Base-by-base conservation (phyloP, 2,797 vertebrate species). In the Pantherophis vulpinus region DNA sequence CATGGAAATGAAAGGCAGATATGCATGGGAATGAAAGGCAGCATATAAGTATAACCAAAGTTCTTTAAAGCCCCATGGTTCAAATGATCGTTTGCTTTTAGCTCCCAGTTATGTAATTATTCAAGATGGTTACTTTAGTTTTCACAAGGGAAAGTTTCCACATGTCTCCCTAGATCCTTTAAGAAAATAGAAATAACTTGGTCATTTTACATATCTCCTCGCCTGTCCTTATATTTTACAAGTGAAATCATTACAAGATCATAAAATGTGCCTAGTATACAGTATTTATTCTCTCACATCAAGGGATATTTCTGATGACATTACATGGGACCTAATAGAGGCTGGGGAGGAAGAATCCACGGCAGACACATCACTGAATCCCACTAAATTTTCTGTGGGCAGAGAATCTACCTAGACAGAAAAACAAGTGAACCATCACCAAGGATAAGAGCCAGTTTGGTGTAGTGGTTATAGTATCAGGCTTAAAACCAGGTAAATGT, bases 61-160 rank as follows among this genome's bases (percentile, higher is more conserved):
- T 25, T 47, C 25, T 83, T 12, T 12, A 88, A 94, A 95, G 91
- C 42, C 0, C 94, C 47, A 56, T 29, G 90, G 11, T 93, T 88
- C 51, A 27, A 1, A 1, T 10, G 91, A 23, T 13, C 95, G 3
- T 47, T 83, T 25, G 70, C 70, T 23, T 12, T 27, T n/a, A 56
- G 4, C 16, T 88, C 56, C 54, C 55, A 88, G 4, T n/a, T 56
- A 10, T 88, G 55, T 58, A 88, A 32, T 56, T 55, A 58, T 88
- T 88, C 51, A 88, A 58, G 87, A 88, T 54, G 86, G n/a, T 55
- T n/a, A 58, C 6, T 88, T 55, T 47, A 32, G 87, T 56, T 83
- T 83, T 47, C 42, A 83, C 4, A 1, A 23, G 74, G 23, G 20
- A 83, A 47, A 83, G 20, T 83, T 83, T 47, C 23, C 20, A 47